These are phyloP conservation scores for Hafferia zeledoni DNA, from an alignment of 2,797 vertebrate genomes.

Conservation along the genomic window DNA sequence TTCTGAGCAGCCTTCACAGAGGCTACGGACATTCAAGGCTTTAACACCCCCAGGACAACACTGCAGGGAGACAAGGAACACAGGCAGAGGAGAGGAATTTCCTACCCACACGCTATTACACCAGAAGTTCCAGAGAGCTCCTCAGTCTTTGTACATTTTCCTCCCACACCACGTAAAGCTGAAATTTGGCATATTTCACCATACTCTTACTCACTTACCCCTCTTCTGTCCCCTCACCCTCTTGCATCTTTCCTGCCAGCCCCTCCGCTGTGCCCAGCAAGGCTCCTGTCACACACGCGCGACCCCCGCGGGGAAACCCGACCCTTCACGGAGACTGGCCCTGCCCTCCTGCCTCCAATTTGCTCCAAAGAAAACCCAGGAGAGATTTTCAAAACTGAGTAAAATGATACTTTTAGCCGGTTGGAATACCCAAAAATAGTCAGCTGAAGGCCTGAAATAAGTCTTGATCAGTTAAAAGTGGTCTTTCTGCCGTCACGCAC, in stretches of 20 bases:
- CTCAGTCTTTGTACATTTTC: not conserved
- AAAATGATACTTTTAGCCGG: not conserved
- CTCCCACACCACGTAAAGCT: not conserved
- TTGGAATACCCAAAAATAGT: not conserved
- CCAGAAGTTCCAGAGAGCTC: not conserved
- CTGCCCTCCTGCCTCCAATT: not conserved
- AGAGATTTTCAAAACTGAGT: not conserved
- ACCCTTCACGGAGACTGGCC: not conserved
- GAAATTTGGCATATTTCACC: not conserved
- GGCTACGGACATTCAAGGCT: not conserved
- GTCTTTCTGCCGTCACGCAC: not conserved
- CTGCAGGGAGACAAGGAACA: not conserved
- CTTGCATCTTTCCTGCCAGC: not conserved
- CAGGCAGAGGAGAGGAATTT: not conserved
- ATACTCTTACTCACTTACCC: not conserved
- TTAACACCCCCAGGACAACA: not conserved
- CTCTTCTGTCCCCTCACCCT: not conserved
- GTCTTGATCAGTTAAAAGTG: not conserved
- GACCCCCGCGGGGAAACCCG: rapidly evolving
- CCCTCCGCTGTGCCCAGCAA: not conserved
- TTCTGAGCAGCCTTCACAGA: not conserved
- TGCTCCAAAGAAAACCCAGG: not conserved
- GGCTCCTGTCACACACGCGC: rapidly evolving
- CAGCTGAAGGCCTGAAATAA: not conserved
- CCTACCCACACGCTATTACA: not conserved